These are phyloP conservation scores for Apantesis nais DNA, from an alignment of 2,888 invertebrate species.

Conservation along the genomic window DNA sequence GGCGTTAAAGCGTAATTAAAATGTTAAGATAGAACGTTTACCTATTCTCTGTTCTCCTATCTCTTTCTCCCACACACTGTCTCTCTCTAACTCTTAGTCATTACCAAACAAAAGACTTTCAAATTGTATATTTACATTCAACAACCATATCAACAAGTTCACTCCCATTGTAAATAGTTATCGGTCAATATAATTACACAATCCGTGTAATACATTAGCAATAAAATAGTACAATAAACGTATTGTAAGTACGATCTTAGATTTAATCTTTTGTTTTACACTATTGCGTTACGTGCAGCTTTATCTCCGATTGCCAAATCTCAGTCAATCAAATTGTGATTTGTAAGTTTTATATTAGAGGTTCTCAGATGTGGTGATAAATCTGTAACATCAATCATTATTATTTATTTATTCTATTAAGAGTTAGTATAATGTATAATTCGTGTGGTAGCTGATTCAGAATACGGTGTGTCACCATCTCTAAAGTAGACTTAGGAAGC, in stretches of 20 bases:
- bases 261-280: conserved; percentile 44
- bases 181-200: conserved; percentile 7
- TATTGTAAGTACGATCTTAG: conserved; percentile 34
- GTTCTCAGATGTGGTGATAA: neutral
- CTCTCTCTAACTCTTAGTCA: neutral
- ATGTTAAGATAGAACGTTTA: too few relatives aligned
- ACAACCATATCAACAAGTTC: neutral
- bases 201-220: neutral
- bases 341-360: conserved; percentile 14
- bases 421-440: too few relatives aligned
- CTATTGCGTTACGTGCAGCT: conserved; percentile 33
- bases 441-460: too few relatives aligned
- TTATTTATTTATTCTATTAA: too few relatives aligned
- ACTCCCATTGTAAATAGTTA: conserved; percentile 4
- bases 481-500: too few relatives aligned
- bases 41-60: too few relatives aligned
- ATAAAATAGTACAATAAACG: conserved; percentile 34
- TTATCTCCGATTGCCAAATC: conserved; percentile 37
- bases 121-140: neutral
- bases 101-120: neutral
- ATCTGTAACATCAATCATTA: neutral
- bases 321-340: conserved; percentile 35
- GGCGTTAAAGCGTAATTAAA: too few relatives aligned
- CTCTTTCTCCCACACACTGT: neutral
- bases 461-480: too few relatives aligned